These are phyloP conservation scores for Aurelia aurita DNA, from an alignment of 30 jellyfish, hydroid and myxozoan species.

Conservation along the genomic window DNA sequence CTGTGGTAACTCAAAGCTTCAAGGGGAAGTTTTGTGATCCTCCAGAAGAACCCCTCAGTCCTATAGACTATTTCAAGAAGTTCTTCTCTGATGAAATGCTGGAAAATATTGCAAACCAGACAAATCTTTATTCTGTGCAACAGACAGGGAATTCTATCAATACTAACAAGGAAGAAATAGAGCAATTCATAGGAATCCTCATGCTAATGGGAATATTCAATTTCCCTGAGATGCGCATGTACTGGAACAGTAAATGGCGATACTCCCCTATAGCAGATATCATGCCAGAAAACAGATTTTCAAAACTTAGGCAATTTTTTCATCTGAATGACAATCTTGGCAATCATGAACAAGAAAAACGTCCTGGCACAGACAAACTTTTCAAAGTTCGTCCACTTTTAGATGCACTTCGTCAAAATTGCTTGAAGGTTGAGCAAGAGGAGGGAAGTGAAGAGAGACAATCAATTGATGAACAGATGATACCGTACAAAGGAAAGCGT, in stretches of 20 bases:
- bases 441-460: conserved; percentile 60
- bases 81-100: conserved; percentile 33
- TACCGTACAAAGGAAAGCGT: conserved; percentile 45
- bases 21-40: not conserved
- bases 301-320: conserved; percentile 4
- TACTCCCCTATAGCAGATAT: not conserved
- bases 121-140: conserved; percentile 56
- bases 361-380: not conserved
- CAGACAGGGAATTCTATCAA: conserved; percentile 24
- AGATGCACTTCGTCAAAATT: conserved; percentile 20
- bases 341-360: conserved; percentile 2
- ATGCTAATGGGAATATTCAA: conserved; percentile 63
- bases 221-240: not conserved
- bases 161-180: conserved; percentile 48
- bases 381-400: conserved; percentile 34
- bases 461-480: conserved; percentile 72
- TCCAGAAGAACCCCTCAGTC: conserved; percentile 15
- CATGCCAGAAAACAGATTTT: conserved; percentile 7
- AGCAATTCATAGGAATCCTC: conserved; percentile 64
- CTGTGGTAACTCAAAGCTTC: no score
- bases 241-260: not conserved
- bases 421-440: conserved; percentile 66
- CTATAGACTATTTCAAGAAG: conserved; percentile 4
- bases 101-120: conserved; percentile 29
- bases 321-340: conserved; percentile 14